Evolutionary conservation across 2,113 vertebrate species (phyloP).

Genomic region (Tylochromis polylepis): DNA sequence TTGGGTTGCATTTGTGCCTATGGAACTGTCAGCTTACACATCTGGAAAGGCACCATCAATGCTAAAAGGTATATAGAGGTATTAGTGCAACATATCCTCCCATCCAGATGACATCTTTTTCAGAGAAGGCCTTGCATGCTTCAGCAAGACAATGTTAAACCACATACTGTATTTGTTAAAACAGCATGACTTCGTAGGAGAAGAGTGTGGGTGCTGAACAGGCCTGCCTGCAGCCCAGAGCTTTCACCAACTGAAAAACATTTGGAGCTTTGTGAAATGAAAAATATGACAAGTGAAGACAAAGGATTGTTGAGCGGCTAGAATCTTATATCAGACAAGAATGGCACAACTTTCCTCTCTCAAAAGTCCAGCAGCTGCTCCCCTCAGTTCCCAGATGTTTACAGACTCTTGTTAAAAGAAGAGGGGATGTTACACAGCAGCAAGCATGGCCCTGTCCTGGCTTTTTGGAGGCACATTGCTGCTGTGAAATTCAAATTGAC

Average conservation of each 20-base stretch:
- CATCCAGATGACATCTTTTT: neutral
- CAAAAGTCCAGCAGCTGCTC: neutral
- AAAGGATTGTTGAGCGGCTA: neutral
- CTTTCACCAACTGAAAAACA: neutral
- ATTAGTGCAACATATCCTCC: neutral
- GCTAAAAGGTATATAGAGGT: neutral
- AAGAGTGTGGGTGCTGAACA: neutral
- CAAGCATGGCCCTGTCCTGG: neutral
- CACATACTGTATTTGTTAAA: neutral
- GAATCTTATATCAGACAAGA: neutral
- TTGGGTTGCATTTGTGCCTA: neutral
- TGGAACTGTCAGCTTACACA: neutral
- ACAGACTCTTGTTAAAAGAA: neutral
- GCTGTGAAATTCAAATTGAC: neutral
- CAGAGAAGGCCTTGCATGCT: neutral
- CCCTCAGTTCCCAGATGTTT: neutral
- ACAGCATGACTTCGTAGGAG: neutral
- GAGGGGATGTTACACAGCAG: neutral
- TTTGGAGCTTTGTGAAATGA: neutral
- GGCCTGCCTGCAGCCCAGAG: neutral
- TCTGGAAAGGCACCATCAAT: neutral
- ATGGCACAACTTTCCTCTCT: neutral
- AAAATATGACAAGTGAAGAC: neutral
- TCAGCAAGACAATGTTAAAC: neutral
- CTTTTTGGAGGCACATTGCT: neutral